Conservation (phyloP, 2,797 vertebrate species). For the Gymnothorax reevesii region DNA sequence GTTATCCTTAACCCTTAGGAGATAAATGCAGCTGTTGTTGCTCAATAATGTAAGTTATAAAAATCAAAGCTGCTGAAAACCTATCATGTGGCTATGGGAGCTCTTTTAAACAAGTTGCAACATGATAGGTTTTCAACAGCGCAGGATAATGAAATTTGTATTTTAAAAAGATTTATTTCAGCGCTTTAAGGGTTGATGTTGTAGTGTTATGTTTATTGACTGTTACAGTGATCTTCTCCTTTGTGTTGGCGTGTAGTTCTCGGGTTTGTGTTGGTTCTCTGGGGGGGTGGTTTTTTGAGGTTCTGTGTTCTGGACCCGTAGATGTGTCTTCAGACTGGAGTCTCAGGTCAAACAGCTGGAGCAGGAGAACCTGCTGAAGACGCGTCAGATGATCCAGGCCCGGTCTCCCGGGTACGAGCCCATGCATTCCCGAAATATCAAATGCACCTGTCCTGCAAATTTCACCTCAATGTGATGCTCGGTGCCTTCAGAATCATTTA, state of each 20-base stretch:
- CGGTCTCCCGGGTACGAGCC: constrained; percentile 73
- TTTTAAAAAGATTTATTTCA: background rate
- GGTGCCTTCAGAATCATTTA: background rate
- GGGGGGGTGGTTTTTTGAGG: background rate
- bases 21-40: too few species aligned
- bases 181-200: background rate
- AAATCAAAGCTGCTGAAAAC: too few species aligned
- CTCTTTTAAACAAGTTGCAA: too few species aligned
- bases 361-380: constrained; percentile 79
- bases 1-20: too few species aligned
- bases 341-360: constrained; percentile 93
- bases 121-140: too few species aligned
- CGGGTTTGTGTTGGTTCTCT: too few species aligned
- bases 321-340: constrained; percentile 87
- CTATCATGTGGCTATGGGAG: too few species aligned
- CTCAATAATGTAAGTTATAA: too few species aligned
- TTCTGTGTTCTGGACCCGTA: constrained; percentile 56
- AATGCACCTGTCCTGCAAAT: background rate
- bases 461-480: background rate
- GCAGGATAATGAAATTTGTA: too few species aligned
- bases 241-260: too few species aligned
- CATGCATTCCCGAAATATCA: background rate
- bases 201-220: too few species aligned
- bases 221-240: too few species aligned
- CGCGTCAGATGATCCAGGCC: constrained; percentile 67